Conservation (phyloP, 2,113 vertebrate genomes). For the Chinchilla lanigera region DNA sequence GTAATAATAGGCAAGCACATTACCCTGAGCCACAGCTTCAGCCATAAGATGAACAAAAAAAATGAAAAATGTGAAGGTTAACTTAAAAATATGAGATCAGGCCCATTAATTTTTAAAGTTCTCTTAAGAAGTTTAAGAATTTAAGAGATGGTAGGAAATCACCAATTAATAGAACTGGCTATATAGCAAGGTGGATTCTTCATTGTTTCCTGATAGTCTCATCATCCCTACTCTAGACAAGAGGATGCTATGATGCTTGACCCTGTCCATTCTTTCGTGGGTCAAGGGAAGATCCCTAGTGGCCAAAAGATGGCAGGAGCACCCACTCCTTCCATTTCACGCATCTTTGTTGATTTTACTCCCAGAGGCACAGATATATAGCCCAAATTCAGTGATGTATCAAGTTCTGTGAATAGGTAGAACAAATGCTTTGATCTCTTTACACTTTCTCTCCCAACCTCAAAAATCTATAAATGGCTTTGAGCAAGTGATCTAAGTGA, state of each 20-base stretch:
- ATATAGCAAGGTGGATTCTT: background rate
- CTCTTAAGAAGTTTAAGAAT: background rate
- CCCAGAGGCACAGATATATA: background rate
- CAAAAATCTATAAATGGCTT: background rate
- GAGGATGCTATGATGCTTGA: background rate
- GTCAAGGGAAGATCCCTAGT: background rate
- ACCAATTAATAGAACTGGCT: background rate
- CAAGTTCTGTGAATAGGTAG: background rate
- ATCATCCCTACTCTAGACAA: background rate
- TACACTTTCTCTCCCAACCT: background rate
- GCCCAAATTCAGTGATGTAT: background rate
- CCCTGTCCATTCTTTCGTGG: background rate
- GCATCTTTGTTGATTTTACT: background rate
- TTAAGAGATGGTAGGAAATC: background rate
- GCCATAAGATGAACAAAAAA: background rate
- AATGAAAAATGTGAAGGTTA: background rate
- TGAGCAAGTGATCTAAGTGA: background rate
- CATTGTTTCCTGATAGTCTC: background rate
- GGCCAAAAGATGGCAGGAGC: background rate
- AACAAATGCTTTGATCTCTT: background rate
- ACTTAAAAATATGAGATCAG: background rate
- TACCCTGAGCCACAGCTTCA: background rate
- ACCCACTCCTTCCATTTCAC: background rate
- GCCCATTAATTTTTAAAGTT: background rate
- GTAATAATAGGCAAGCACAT: background rate